These are phyloP conservation scores for Zosterops lateralis DNA, from an alignment of 2,113 vertebrate species.

Conservation along the genomic window DNA sequence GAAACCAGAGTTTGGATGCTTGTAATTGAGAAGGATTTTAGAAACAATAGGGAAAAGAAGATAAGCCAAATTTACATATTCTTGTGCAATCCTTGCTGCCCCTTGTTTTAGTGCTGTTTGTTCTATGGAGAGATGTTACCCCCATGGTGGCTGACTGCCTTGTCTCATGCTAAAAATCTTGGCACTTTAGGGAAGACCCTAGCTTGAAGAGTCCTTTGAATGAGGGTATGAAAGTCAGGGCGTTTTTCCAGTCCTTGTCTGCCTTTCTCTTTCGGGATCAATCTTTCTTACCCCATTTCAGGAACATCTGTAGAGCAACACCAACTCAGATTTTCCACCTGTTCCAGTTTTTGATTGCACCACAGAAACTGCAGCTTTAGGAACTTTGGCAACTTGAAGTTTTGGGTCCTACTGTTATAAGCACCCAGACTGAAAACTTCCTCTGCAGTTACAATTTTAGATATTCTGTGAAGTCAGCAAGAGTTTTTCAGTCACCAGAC, in stretches of 20 bases:
- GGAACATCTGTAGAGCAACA: neutral
- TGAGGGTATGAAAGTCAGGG: neutral
- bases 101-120: neutral
- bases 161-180: neutral
- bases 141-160: neutral
- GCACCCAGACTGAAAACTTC: neutral
- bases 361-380: neutral
- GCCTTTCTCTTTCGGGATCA: neutral
- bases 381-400: neutral
- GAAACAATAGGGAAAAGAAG: neutral
- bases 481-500: neutral
- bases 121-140: neutral
- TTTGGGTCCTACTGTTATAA: neutral
- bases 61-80: neutral
- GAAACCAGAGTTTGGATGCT: neutral
- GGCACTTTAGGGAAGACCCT: neutral
- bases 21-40: neutral
- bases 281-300: neutral
- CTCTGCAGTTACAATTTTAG: neutral
- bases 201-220: neutral
- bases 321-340: neutral
- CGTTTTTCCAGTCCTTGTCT: neutral
- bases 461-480: slow-evolving; percentile 14
- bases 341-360: neutral
- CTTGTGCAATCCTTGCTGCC: neutral